Evolutionary conservation across 2,888 invertebrate species (phyloP).

Genomic region (Euproctis similis): DNA sequence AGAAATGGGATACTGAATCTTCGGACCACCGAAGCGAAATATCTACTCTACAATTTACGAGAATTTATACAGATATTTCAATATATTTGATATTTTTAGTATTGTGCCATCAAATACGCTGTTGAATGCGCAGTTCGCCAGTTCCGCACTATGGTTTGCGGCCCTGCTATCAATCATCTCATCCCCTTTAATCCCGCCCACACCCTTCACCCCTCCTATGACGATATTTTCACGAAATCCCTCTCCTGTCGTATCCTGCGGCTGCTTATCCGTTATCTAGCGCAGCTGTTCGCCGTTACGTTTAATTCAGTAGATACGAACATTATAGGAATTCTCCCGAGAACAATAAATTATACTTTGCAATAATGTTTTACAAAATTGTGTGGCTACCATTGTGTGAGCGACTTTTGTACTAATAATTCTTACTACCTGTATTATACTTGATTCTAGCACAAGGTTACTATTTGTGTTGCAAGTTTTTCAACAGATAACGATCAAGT

Average conservation of each 20-base stretch:
- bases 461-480: conserved; percentile 6
- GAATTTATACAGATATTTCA: no score
- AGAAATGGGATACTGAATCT: no score
- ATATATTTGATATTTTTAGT: no score
- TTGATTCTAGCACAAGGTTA: conserved; percentile 5
- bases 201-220: conserved; percentile 14
- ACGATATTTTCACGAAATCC: conserved; percentile 31
- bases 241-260: conserved; percentile 16
- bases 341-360: conserved; percentile 26
- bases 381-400: conserved; percentile 12
- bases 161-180: conserved; percentile 36
- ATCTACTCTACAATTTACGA: no score
- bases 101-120: no score
- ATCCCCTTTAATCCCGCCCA: conserved; percentile 15
- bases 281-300: conserved; percentile 26
- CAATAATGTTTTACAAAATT: conserved; percentile 24
- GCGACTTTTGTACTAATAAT: conserved; percentile 5
- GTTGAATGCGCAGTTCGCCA: conserved; percentile 4
- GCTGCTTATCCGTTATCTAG: conserved; percentile 24
- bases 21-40: no score
- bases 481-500: conserved; percentile 7
- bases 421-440: no score
- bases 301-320: conserved; percentile 25
- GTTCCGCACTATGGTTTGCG: conserved; percentile 9
- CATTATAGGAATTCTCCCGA: conserved; percentile 28